These are phyloP conservation scores for Pristionchus exspectatus DNA, from an alignment of 2,888 invertebrate species.

Conservation along the genomic window DNA sequence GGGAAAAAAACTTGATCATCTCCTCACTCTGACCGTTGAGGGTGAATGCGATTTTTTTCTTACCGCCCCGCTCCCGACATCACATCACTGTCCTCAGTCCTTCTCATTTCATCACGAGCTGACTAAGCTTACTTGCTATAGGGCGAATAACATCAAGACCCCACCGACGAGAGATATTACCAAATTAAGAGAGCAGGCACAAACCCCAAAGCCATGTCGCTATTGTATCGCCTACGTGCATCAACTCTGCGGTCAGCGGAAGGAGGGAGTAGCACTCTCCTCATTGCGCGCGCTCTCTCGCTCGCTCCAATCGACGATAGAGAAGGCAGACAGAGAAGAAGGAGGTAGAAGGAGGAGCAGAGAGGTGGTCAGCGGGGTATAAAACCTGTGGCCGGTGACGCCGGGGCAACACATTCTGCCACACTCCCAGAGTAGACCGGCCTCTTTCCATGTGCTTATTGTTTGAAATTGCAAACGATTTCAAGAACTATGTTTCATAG, in stretches of 20 bases:
- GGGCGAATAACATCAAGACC: neutral
- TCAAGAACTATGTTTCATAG: too few species aligned
- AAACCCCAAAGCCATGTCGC: too few species aligned
- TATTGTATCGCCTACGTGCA: too few species aligned
- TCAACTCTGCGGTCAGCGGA: neutral
- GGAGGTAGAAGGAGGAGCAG: constrained; percentile 7
- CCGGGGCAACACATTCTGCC: neutral
- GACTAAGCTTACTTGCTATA: neutral
- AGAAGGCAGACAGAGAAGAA: neutral
- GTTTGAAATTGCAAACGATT: too few species aligned
- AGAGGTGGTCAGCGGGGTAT: neutral
- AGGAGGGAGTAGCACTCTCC: neutral
- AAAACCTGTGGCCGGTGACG: constrained; percentile 14
- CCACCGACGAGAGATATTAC: neutral
- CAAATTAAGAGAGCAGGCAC: neutral
- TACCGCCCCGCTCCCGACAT: too few species aligned
- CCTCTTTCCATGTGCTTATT: too few species aligned
- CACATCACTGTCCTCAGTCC: neutral
- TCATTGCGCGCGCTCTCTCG: neutral
- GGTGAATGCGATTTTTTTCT: too few species aligned
- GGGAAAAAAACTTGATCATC: too few species aligned
- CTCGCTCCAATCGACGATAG: neutral
- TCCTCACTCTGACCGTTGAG: too few species aligned
- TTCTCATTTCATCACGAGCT: neutral
- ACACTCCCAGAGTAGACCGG: neutral